Conservation (phyloP, 2,797 vertebrate genomes). For the Chiloscyllium punctatum region DNA sequence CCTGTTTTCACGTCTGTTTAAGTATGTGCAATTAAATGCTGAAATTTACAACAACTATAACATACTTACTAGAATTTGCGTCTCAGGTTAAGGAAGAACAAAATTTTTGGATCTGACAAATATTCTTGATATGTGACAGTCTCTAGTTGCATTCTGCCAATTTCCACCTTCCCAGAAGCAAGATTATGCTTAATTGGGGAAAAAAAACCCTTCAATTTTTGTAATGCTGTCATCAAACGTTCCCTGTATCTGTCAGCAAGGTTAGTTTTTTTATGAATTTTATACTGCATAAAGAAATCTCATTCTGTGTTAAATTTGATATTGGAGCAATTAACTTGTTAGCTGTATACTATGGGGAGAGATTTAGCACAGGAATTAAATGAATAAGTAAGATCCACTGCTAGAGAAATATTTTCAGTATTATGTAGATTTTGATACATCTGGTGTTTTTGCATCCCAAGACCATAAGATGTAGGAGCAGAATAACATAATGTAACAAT, state of each 20-base stretch:
- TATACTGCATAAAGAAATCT: not conserved
- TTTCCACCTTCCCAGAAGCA: not conserved
- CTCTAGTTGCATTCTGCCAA: not conserved
- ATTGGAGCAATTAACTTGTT: not conserved
- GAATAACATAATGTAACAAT: not conserved
- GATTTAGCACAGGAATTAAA: not conserved
- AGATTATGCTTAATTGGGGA: not conserved
- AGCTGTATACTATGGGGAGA: not conserved
- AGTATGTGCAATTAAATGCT: not conserved
- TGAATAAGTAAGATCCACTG: not conserved
- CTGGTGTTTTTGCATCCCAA: not conserved
- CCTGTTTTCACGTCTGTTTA: not conserved
- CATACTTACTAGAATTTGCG: not conserved
- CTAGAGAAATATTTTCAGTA: not conserved
- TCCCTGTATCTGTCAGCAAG: not conserved
- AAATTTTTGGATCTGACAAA: slow-evolving; percentile 30
- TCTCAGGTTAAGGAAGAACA: not conserved
- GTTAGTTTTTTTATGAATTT: not conserved
- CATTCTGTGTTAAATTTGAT: slow-evolving; percentile 15
- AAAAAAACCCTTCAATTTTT: not conserved
- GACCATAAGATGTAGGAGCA: no score
- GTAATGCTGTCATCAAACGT: not conserved
- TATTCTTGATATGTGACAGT: not conserved
- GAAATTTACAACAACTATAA: not conserved
- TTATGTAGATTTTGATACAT: not conserved